These are phyloP conservation scores for Amblyornis subalaris DNA, from an alignment of 2,113 vertebrate genomes.

Conservation along the genomic window DNA sequence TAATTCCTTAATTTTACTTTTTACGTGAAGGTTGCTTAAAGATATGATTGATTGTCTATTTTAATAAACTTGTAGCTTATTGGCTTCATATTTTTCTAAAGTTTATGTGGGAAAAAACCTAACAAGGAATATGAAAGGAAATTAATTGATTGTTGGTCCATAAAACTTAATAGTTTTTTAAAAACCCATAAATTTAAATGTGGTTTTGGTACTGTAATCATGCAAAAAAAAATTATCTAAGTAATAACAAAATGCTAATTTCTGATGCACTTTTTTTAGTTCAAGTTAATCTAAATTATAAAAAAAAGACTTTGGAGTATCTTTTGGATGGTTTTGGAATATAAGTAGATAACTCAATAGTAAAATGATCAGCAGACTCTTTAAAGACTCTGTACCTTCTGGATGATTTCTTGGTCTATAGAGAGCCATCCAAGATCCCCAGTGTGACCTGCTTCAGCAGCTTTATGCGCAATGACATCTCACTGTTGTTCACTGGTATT, in stretches of 20 bases:
- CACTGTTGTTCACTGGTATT: neutral
- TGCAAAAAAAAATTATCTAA: neutral
- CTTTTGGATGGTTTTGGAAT: neutral
- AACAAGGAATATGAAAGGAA: neutral
- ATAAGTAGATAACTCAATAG: neutral
- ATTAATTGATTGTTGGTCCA: neutral
- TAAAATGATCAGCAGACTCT: neutral
- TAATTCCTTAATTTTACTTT: neutral
- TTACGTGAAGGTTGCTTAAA: neutral
- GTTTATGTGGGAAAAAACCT: rapidly evolving
- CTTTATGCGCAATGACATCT: rapidly evolving
- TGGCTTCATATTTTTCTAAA: neutral
- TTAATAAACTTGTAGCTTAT: neutral
- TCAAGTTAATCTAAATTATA: neutral
- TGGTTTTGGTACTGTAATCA: neutral
- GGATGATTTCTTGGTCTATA: neutral
- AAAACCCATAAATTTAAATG: neutral
- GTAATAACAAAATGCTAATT: neutral
- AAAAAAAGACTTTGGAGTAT: neutral
- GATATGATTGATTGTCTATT: neutral
- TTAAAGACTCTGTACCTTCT: neutral
- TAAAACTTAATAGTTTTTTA: neutral
- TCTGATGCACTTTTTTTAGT: neutral
- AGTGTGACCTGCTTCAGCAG: neutral
- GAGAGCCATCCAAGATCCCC: neutral